Evolutionary conservation across 2,113 vertebrate genomes (phyloP).

Genomic region (Micronycteris hirsuta): DNA sequence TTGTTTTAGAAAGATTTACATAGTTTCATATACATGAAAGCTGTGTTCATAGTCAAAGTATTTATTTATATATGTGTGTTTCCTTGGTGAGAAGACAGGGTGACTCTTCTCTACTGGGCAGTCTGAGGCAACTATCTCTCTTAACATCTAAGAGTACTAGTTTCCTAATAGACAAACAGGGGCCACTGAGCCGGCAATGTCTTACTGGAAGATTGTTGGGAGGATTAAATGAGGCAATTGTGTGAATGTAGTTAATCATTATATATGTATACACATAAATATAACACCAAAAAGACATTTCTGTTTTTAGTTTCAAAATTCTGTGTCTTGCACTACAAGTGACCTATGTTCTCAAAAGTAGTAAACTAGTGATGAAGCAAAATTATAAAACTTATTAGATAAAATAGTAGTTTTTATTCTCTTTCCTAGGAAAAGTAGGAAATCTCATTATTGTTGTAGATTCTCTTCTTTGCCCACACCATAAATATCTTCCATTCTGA

Average conservation of each 20-base stretch:
- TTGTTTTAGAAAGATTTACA: background rate
- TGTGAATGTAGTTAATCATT: background rate
- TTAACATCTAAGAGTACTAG: background rate
- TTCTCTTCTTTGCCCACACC: background rate
- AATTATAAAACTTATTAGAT: background rate
- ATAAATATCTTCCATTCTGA: background rate
- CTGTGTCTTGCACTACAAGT: background rate
- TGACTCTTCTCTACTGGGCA: background rate
- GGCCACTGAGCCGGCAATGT: background rate
- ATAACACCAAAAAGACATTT: background rate
- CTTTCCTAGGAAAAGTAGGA: background rate
- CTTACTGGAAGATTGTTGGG: background rate
- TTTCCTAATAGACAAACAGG: background rate
- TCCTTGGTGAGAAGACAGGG: background rate
- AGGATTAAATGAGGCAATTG: background rate
- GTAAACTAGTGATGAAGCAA: background rate
- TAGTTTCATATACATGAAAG: background rate
- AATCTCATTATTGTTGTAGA: background rate
- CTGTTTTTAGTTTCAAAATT: background rate
- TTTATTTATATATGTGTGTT: background rate
- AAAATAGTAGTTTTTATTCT: background rate
- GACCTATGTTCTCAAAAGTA: background rate
- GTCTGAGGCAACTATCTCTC: background rate
- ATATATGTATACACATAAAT: background rate
- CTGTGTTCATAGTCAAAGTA: background rate